Evolutionary conservation across 2,888 invertebrate species (phyloP), one percentile per base, ranked within the genome.

Genomic region (Caenorhabditis macrosperma): DNA sequence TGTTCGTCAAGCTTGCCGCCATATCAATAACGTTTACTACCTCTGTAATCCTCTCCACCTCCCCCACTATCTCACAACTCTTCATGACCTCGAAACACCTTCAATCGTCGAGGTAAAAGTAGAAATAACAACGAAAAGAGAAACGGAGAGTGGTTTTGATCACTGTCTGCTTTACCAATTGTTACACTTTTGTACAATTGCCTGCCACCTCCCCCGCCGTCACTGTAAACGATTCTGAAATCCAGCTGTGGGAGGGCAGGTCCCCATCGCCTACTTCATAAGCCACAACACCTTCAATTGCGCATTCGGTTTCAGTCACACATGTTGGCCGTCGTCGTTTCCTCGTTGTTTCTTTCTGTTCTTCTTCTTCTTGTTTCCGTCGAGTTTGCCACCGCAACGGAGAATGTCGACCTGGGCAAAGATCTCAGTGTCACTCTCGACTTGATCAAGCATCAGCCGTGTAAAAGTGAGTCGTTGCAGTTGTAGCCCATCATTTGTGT

Each of bases 361-460:
- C 33, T 44, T 4, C 15, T 63, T 24, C 20, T 46, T 15, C 30
- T 59, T 0, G 24, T 48, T 28, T 35, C 55, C n/a, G 24, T 46
- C n/a, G n/a, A n/a, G n/a, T n/a, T n/a, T n/a, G n/a, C n/a, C n/a
- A n/a, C n/a, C n/a, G 68, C 68, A 7, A 28, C 52, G 30, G 79
- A 79, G 44, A 74, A 79, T 52, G 75, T 85, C 17, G 78, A 81
- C 15, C 77, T 88, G 17, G 87, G 88, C 26, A 88, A 90, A 55
- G 87, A 90, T 60, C 69, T 90, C 55, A 86, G 84, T 38, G 78
- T 88, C 38, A 80, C 85, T 38, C 79, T 90, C 50, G 88, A 90
- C 59, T 80, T 90, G 30, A 89, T 90, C 77, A 90, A 90, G 69
- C 90, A 90, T 80, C 89, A 89, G 68, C 85, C 90, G 7, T 90